Percentiles rank a stretch among this genome's conserved stretches.
These are phyloP conservation scores for Deroplatys truncata DNA, from an alignment of 2,888 invertebrate species.

Conservation along the genomic window DNA sequence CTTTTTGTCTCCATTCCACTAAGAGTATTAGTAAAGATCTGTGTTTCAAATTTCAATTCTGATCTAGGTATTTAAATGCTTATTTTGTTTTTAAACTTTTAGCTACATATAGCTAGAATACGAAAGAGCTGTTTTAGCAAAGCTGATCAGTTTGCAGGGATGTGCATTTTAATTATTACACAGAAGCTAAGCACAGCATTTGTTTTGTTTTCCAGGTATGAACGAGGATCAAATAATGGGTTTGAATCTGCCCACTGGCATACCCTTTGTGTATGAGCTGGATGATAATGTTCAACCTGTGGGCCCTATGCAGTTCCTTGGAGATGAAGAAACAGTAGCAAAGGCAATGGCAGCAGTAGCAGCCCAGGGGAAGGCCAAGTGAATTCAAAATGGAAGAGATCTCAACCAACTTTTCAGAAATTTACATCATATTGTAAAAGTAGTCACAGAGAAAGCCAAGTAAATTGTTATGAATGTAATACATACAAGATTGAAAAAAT, in stretches of 20 bases:
- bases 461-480: not conserved
- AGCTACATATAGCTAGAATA: no score
- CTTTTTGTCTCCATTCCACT: no score
- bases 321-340: conserved; percentile 59
- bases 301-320: conserved; percentile 68
- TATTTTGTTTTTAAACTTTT: no score
- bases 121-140: no score
- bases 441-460: not conserved
- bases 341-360: conserved; percentile 60
- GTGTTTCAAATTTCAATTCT: no score
- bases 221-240: conserved; percentile 69
- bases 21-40: no score
- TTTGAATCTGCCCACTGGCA: conserved; percentile 73
- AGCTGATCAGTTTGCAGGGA: no score
- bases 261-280: conserved; percentile 74
- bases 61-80: no score
- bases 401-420: not conserved
- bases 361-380: conserved; percentile 27
- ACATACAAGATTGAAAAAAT: not conserved
- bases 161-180: no score
- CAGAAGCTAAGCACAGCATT: no score
- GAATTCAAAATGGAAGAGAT: not conserved
- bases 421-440: not conserved
- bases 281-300: conserved; percentile 66
- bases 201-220: conserved; percentile 49